phyloP scores from a whole-genome alignment of 2,888 invertebrate species.

The Troglohyphantes excavatus region DNA sequence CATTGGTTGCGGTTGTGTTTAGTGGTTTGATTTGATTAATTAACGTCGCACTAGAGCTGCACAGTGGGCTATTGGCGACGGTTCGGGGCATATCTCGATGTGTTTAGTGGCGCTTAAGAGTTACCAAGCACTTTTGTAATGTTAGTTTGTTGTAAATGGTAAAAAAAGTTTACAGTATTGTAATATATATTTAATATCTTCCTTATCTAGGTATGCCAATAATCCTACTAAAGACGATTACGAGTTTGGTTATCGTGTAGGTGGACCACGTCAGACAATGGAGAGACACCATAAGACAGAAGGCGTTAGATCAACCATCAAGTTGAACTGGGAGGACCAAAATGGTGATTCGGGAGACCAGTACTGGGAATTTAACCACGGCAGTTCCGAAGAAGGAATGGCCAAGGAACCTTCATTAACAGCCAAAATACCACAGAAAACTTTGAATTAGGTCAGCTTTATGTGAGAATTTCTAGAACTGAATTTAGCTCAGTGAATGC shows the following conservation, averaged over 20 bases:
- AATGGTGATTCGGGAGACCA: conserved; percentile 74
- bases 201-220: conserved; percentile 48
- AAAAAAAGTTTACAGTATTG: too few relatives aligned
- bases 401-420: background rate
- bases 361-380: conserved; percentile 74
- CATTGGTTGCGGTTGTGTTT: too few relatives aligned
- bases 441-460: too few relatives aligned
- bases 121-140: too few relatives aligned
- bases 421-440: background rate
- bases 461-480: too few relatives aligned
- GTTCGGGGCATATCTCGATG: too few relatives aligned
- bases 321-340: conserved; percentile 69
- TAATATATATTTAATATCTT: background rate
- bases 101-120: too few relatives aligned
- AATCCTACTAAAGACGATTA: conserved; percentile 43
- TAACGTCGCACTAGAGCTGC: too few relatives aligned
- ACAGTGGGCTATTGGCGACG: too few relatives aligned
- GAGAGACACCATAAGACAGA: conserved; percentile 57
- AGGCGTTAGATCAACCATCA: conserved; percentile 50
- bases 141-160: too few relatives aligned
- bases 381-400: conserved; percentile 6
- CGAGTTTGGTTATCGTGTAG: conserved; percentile 68
- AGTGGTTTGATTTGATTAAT: too few relatives aligned
- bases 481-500: too few relatives aligned
- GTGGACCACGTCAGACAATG: conserved; percentile 46